Percentiles rank a stretch among this genome's conserved stretches.
phyloP scores from a whole-genome alignment of 1,140 invertebrate species.

The Dreissena rostriformis region DNA sequence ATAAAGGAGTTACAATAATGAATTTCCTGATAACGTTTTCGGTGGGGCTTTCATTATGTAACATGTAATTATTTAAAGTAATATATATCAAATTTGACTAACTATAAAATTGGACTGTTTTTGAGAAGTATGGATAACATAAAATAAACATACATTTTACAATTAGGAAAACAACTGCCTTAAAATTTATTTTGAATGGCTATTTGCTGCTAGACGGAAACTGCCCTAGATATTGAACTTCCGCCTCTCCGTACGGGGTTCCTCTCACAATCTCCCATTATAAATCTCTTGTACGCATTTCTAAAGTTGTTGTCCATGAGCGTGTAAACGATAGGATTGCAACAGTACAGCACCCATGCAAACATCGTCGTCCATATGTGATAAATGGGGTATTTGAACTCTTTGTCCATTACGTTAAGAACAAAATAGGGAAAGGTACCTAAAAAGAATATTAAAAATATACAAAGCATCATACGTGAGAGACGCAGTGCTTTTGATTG shows the following conservation, averaged over 20 bases:
- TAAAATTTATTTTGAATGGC: too few species aligned
- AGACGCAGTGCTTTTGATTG: constrained; percentile 61
- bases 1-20: too few species aligned
- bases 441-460: constrained; percentile 69
- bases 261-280: constrained; percentile 57
- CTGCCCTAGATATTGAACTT: constrained; percentile 32
- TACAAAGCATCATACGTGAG: constrained; percentile 70
- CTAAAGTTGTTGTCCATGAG: constrained; percentile 70
- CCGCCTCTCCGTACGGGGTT: constrained; percentile 39
- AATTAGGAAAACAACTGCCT: too few species aligned
- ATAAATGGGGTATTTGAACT: constrained; percentile 57
- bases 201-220: constrained; percentile 20
- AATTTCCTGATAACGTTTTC: too few species aligned
- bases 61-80: too few species aligned
- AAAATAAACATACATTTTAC: too few species aligned
- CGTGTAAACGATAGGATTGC: constrained; percentile 69
- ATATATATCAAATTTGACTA: too few species aligned
- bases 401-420: constrained; percentile 63
- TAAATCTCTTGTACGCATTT: constrained; percentile 62
- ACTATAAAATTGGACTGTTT: too few species aligned
- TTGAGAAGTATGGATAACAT: too few species aligned
- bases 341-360: constrained; percentile 65
- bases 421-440: constrained; percentile 72
- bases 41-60: too few species aligned
- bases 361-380: constrained; percentile 67